phyloP scores from a whole-genome alignment of 2,888 invertebrate genomes.

The Phrixothrix hirtus region DNA sequence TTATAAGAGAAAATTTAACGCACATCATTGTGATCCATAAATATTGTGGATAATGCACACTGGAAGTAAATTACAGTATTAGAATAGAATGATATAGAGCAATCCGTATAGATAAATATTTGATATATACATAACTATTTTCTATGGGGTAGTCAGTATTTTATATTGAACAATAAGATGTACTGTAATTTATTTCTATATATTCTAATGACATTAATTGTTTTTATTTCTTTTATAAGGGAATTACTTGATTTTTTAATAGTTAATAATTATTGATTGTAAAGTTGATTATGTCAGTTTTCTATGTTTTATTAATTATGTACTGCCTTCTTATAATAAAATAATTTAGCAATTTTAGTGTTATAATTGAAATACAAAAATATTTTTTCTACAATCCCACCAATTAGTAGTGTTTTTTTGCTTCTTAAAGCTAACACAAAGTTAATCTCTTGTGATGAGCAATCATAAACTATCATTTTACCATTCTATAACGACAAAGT shows the following conservation, averaged over 20 bases:
- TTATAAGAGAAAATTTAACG: constrained; percentile 28
- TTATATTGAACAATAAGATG: too few species aligned
- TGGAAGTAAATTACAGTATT: constrained; percentile 25
- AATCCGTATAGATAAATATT: constrained; percentile 7
- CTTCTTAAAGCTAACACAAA: background rate
- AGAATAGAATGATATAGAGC: constrained; percentile 5
- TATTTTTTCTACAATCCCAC: constrained; percentile 49
- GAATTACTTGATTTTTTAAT: background rate
- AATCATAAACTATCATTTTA: too few species aligned
- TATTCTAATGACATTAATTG: background rate
- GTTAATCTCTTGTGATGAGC: too few species aligned
- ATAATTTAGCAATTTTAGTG: constrained; percentile 45
- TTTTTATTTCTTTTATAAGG: too few species aligned
- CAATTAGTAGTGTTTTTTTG: constrained; percentile 1
- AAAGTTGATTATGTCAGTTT: constrained; percentile 31
- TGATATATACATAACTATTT: too few species aligned
- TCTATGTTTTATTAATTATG: constrained; percentile 48
- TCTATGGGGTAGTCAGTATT: too few species aligned
- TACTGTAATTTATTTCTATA: constrained; percentile 29
- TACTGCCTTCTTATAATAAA: constrained; percentile 47
- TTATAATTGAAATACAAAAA: constrained; percentile 46
- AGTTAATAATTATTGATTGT: constrained; percentile 2
- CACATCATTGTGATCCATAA: constrained; percentile 32
- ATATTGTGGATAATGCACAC: constrained; percentile 18
- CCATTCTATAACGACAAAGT: too few species aligned